Evolutionary conservation across 2,888 invertebrate genomes (phyloP), one percentile per base, ranked within the genome.

Genomic region (Cacoxenus indagator): DNA sequence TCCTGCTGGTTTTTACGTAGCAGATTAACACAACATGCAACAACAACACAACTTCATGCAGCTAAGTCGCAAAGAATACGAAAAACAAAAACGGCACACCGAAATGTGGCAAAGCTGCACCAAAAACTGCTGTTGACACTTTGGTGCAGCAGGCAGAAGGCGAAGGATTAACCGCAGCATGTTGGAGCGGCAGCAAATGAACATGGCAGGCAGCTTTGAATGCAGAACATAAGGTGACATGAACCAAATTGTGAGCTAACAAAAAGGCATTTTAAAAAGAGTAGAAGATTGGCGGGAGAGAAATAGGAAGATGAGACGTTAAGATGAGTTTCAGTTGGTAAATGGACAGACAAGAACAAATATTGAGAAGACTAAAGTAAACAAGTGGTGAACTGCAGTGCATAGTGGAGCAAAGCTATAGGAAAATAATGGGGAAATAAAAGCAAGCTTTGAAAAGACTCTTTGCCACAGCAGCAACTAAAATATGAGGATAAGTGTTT

Each of bases 71-170:
- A 54, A 24, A 54, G 54, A 59, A 29, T 19, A 6, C 31, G 17
- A 59, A 59, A 59, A 31, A 14, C 4, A 26, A 26, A 55, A 54
- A 4, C 54, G 17, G 17, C 27, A 57, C 5, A 57, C 11, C n/a
- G 27, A 14, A 26, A 57, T 17, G 29, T 4, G 29, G 29, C n/a
- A 14, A 57, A 57, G 17, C 6, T 29, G 5, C 14, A 57, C 4
- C 14, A n/a, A 54, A 54, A 59, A 59, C 31, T 59, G 59, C 37
- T 59, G 31, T 57, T 64, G 51, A 17, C 61, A 8, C 55, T 61
- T 64, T 67, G 64, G 14, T 61, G 48, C 24, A 45, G 64, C 64
- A 67, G 62, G 57, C 64, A 54, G 69, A 67, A 69, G 64, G 54
- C 66, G 57, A 64, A 70, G 66, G 59, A 68, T 69, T 55, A 59